Evolutionary conservation across 2,113 vertebrate species (phyloP), one percentile per base, ranked within the genome.

Genomic region (Geothlypis trichas): DNA sequence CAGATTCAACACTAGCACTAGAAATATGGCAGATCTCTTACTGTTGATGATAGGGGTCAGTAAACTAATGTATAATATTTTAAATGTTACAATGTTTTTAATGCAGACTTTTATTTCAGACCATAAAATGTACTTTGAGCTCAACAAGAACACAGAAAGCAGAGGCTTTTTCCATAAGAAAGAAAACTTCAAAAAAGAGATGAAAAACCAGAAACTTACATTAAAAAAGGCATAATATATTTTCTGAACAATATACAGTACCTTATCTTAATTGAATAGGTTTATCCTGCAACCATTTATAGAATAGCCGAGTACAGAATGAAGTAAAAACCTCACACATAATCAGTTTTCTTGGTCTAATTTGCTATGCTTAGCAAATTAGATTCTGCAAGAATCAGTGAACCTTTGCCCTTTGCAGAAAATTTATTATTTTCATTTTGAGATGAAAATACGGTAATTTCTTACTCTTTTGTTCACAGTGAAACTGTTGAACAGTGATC

Each of bases 221-320:
- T 97, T 92, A 88, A 95, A 96, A 94, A 91, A 44, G 74, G 74
- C 41, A 71, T 80, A 89, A 96, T 88, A 49, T 95, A 81, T 96
- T 97, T 95, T 96, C 77, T 69, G 71, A 97, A 93, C 75, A 95
- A 82, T 94, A 73, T 76, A 42, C 39, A 66, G 65, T 87, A 88
- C 94, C 84, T 97, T 97, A 92, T 96, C 72, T 89, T 97, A 97
- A 96, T 87, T 87, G 71, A 97, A 93, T 96, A 94, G 59, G 59
- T 94, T 89, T 77, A 89, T 92, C 90, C 85, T 55, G 46, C 66
- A 96, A 82, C 77, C 78, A 82, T 87, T 87, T 96, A 87, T 74
- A 79, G 58, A 96, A 92, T 35, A 94, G 72, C 71, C 83, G 54
- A 91, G 51, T 65, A 77, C 49, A 95, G 10, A 89, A 87, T 74